Conservation (phyloP, 2,888 invertebrate genomes). For the Ctena decussata region DNA sequence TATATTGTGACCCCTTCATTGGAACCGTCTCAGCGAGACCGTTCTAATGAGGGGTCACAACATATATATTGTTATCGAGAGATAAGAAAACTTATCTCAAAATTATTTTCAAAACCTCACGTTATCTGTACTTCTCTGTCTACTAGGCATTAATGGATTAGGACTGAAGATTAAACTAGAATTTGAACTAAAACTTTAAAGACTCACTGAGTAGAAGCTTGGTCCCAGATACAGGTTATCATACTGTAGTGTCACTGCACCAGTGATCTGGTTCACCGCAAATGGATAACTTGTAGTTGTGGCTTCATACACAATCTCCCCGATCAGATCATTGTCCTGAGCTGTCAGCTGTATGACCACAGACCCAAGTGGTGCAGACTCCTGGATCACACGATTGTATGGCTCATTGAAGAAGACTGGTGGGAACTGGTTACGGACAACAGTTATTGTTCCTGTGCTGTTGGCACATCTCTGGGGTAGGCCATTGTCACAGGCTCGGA, state of each 20-base stretch:
- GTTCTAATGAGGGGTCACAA: too few species aligned
- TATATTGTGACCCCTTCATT: too few species aligned
- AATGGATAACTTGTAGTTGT: constrained; percentile 63
- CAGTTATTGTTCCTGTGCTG: constrained; percentile 70
- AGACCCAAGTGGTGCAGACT: constrained; percentile 43
- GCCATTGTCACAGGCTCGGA: constrained; percentile 75
- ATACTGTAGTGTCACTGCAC: constrained; percentile 65
- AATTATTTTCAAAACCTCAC: too few species aligned
- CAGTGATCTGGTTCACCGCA: constrained; percentile 65
- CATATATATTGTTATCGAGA: too few species aligned
- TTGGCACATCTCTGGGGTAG: constrained; percentile 72
- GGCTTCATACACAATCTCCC: constrained; percentile 70
- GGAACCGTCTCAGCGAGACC: too few species aligned
- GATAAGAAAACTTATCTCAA: too few species aligned
- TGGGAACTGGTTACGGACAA: constrained; percentile 76
- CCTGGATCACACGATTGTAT: constrained; percentile 63
- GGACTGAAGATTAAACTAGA: not conserved
- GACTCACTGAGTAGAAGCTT: constrained; percentile 70
- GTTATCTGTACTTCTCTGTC: too few species aligned
- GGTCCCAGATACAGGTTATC: constrained; percentile 67
- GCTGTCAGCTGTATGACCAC: constrained; percentile 63
- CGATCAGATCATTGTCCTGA: constrained; percentile 68
- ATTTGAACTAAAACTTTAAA: not conserved
- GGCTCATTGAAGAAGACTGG: constrained; percentile 76
- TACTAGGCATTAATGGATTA: too few species aligned